Conservation (phyloP, 1,140 invertebrate species). For the Tribolium madens region DNA sequence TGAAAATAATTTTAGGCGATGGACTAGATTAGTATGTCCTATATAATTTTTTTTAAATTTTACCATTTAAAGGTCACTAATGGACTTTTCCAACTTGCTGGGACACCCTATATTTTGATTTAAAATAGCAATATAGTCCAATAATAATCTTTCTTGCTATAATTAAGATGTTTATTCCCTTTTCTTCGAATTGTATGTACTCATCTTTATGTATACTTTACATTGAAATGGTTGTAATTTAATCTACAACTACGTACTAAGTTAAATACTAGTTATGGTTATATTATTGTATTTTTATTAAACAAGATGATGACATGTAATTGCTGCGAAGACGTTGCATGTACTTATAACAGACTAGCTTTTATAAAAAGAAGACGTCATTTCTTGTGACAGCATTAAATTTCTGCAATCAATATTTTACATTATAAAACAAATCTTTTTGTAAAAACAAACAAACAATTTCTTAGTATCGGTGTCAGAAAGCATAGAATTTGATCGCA, state of each 20-base stretch:
- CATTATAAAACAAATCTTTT: neutral
- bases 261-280: neutral
- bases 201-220: neutral
- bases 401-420: neutral
- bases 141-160: too few relatives aligned
- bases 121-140: neutral
- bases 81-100: too few relatives aligned
- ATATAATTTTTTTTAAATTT: too few relatives aligned
- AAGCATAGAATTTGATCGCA: neutral
- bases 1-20: too few relatives aligned
- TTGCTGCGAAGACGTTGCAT: neutral
- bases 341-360: neutral
- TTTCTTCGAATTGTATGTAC: neutral
- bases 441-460: neutral
- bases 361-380: neutral
- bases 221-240: neutral
- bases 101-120: too few relatives aligned
- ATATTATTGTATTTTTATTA: neutral
- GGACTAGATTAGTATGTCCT: too few relatives aligned
- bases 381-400: neutral
- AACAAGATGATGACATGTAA: neutral
- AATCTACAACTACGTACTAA: neutral
- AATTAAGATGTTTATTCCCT: neutral
- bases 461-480: neutral
- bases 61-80: too few relatives aligned